Evolutionary conservation across 2,113 vertebrate genomes (phyloP), one percentile per base, ranked within the genome.

Genomic region (Grantiella picta): DNA sequence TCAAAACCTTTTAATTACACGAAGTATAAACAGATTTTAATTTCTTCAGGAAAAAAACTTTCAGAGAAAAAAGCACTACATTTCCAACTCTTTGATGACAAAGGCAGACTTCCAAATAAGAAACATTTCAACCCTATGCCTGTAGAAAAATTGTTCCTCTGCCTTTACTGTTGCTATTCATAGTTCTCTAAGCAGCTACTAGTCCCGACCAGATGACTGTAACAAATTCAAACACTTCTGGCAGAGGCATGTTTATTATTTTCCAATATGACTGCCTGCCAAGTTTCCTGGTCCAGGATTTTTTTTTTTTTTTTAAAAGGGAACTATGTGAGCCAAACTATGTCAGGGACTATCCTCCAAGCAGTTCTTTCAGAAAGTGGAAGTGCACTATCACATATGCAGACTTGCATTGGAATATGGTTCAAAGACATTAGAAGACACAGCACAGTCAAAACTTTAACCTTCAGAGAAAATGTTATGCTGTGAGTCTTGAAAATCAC

Each of bases 221-320:
- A 96, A 86, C 92, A 92, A 94, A 96, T 93, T 94, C 86, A 92
- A 94, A 91, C 60, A 84, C 80, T 95, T 86, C 86, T 97, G 95
- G 89, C 92, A 94, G 70, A 89, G 36, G 52, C 27, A 1, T 86
- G 92, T 93, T 92, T 95, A 96, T 97, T 93, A 96, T 97, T 96
- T 95, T 96, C 80, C 91, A 92, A 68, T 92, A 92, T 47, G 91
- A 92, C 35, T 63, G 86, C 60, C 92, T 94, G 95, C 91, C 94
- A 96, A 92, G 56, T 81, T 81, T 86, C 69, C 91, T 52, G 44
- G 60, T 70, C 71, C 92, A 95, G 75, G n/a, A 38, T 36, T 71
- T 40, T 72, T 82, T 65, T 78, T 79, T 63, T 86, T 65, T 78
- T 79, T 59, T 89, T 53, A 9, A 2, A 89, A 92, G 35, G 64